Conservation (phyloP, 2,888 invertebrate genomes). For the Dolichopus griseipennis region DNA sequence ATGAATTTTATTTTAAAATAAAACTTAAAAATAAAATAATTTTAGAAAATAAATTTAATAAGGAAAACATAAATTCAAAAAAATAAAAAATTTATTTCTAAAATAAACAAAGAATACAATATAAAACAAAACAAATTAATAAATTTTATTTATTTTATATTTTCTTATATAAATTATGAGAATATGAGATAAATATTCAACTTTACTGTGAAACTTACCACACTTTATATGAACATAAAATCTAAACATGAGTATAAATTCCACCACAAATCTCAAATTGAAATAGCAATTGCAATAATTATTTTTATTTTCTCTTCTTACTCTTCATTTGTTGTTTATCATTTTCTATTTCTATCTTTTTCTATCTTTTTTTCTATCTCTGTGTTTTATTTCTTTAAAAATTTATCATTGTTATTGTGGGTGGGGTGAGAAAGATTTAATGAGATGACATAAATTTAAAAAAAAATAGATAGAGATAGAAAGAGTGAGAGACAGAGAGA, state of each 20-base stretch:
- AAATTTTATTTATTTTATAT: too few species aligned
- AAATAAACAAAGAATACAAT: too few species aligned
- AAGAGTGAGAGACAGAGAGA: background rate
- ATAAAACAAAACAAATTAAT: too few species aligned
- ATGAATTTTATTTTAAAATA: too few species aligned
- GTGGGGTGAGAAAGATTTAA: background rate
- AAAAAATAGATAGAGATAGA: background rate
- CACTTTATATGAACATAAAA: too few species aligned
- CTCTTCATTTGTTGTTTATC: background rate
- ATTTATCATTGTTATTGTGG: background rate
- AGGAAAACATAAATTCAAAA: too few species aligned
- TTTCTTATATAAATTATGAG: too few species aligned
- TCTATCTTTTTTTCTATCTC: background rate
- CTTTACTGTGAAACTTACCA: too few species aligned
- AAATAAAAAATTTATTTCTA: too few species aligned
- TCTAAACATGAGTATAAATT: background rate
- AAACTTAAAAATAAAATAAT: too few species aligned
- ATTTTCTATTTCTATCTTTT: background rate
- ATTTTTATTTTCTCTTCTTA: background rate
- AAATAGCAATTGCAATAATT: background rate
- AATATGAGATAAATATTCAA: too few species aligned
- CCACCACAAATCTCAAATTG: background rate
- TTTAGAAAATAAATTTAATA: too few species aligned
- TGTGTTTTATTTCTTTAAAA: background rate
- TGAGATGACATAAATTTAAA: slow-evolving; percentile 1